phyloP scores from a whole-genome alignment of 2,888 invertebrate genomes.

The Trachelus iudaicus region DNA sequence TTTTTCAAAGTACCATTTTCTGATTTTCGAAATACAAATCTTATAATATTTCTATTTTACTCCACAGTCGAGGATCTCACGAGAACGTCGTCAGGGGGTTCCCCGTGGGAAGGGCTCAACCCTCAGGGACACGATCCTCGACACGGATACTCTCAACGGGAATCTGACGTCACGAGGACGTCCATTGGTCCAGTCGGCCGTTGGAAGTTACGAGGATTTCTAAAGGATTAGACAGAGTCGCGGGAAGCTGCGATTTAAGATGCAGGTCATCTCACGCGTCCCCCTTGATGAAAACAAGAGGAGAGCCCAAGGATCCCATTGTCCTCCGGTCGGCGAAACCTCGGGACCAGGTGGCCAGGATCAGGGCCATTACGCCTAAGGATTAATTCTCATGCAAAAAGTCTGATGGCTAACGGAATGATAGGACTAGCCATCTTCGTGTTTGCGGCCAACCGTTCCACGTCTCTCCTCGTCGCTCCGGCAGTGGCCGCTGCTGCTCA shows the following conservation, averaged over 20 bases:
- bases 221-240: neutral
- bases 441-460: neutral
- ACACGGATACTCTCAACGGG: neutral
- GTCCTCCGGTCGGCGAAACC: slow-evolving; percentile 40
- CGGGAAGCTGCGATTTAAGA: slow-evolving; percentile 39
- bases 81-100: neutral
- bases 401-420: slow-evolving; percentile 48
- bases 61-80: neutral
- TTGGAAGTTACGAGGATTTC: neutral
- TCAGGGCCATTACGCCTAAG: slow-evolving; percentile 52
- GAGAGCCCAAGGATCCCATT: slow-evolving; percentile 42
- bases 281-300: slow-evolving; percentile 39
- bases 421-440: slow-evolving; percentile 9
- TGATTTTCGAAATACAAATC: neutral
- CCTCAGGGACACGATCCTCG: neutral
- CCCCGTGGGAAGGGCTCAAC: neutral
- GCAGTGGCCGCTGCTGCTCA: neutral
- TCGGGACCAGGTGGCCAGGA: slow-evolving; percentile 55
- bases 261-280: slow-evolving; percentile 44
- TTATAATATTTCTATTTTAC: neutral
- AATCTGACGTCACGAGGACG: neutral
- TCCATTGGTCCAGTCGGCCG: neutral
- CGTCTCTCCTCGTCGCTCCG: neutral
- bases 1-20: neutral
- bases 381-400: slow-evolving; percentile 61